Evolutionary conservation across 2,113 vertebrate genomes (phyloP).

Genomic region (Ondatra zibethicus): DNA sequence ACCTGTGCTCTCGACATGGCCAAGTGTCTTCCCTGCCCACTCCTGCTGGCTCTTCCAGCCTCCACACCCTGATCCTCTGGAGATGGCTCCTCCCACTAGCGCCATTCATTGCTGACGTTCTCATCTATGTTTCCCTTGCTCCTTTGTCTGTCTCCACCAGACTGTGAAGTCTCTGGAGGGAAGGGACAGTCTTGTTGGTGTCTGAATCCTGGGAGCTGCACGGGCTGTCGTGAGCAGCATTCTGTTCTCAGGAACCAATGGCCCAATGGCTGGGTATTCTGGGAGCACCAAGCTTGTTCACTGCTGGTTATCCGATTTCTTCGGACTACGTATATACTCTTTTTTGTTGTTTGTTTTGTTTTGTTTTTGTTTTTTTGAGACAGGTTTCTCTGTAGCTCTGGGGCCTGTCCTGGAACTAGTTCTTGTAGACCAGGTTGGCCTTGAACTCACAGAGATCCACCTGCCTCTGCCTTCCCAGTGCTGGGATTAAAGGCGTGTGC

Average conservation of each 20-base stretch:
- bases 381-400: too few relatives aligned
- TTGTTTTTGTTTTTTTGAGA: too few relatives aligned
- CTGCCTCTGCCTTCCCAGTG: too few relatives aligned
- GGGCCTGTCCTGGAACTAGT: too few relatives aligned
- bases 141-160: not conserved
- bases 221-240: rapidly evolving
- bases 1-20: not conserved
- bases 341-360: too few relatives aligned
- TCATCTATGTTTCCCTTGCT: not conserved
- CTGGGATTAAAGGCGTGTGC: too few relatives aligned
- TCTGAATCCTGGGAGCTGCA: not conserved
- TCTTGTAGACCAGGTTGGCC: too few relatives aligned
- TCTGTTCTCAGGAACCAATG: rapidly evolving
- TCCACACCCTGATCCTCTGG: not conserved
- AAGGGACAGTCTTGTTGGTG: not conserved
- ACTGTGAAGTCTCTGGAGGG: not conserved
- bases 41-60: not conserved
- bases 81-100: rapidly evolving
- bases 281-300: not conserved
- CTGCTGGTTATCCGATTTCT: not conserved
- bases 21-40: not conserved
- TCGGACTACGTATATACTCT: not conserved
- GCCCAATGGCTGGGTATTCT: rapidly evolving
- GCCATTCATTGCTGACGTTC: not conserved
- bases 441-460: too few relatives aligned